These are phyloP conservation scores for Mythimna impura DNA, from an alignment of 2,888 invertebrate species.

Conservation along the genomic window DNA sequence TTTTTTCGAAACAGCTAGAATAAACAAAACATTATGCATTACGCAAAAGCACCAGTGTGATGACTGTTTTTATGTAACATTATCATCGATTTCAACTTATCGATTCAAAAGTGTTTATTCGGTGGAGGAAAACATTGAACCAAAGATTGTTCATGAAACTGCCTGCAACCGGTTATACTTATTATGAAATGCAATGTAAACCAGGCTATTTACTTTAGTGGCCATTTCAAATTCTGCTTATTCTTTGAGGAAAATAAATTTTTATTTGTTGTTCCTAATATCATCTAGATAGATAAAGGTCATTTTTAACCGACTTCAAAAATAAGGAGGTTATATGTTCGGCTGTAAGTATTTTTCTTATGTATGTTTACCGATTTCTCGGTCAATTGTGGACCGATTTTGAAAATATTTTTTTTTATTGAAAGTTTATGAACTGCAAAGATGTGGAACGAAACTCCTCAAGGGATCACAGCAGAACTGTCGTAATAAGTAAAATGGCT, in stretches of 20 bases:
- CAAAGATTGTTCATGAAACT: background rate
- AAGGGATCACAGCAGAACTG: no score
- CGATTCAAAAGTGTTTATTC: background rate
- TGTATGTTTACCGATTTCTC: no score
- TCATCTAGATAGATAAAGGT: background rate
- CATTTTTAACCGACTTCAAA: no score
- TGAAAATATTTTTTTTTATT: no score
- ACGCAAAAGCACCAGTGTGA: background rate
- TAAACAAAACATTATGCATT: constrained; percentile 12
- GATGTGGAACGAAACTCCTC: no score
- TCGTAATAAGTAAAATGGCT: no score
- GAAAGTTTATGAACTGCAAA: no score
- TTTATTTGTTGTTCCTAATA: background rate
- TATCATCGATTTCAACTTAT: constrained; percentile 22
- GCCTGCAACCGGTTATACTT: constrained; percentile 20
- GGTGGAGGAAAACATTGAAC: constrained; percentile 12
- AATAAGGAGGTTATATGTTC: no score
- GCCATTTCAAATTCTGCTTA: constrained; percentile 24
- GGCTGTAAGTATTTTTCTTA: no score
- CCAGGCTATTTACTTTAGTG: background rate
- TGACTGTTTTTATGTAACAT: background rate
- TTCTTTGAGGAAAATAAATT: constrained; percentile 26
- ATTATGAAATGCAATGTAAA: constrained; percentile 27
- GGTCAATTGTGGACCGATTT: no score
- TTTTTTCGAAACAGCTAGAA: no score